Evolutionary conservation across 1,140 invertebrate species (phyloP).

Genomic region (Drosophila trapezifrons): DNA sequence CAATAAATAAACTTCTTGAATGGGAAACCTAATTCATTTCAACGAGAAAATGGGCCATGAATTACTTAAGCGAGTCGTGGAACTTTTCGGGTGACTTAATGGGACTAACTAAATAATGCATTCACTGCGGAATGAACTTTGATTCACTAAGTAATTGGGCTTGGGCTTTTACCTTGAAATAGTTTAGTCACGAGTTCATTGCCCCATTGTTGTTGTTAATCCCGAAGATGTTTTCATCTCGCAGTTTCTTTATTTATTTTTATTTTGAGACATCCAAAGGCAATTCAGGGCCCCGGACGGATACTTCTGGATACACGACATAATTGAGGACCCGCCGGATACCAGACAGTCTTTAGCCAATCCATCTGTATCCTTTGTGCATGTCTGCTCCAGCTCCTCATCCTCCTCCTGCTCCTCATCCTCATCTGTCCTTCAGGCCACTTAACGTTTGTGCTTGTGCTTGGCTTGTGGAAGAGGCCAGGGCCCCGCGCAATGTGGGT

Average conservation of each 20-base stretch:
- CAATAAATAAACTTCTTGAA: conserved; percentile 25
- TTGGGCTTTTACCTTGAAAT: background rate
- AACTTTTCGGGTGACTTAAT: conserved; percentile 6
- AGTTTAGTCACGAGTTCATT: conserved; percentile 1
- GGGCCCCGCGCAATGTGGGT: background rate
- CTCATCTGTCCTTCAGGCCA: conserved; percentile 8
- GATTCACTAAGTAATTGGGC: conserved; percentile 1
- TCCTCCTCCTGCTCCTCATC: background rate
- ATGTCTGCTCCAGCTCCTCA: background rate
- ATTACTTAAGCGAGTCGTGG: conserved; percentile 1
- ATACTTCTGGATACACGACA: conserved; percentile 24
- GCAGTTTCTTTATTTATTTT: background rate
- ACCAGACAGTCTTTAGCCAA: conserved; percentile 16
- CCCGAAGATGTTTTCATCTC: background rate
- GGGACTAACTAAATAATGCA: conserved; percentile 1
- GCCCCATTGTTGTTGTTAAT: background rate
- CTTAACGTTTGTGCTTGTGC: conserved; percentile 42
- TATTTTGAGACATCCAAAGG: conserved; percentile 8
- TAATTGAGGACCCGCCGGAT: conserved; percentile 28
- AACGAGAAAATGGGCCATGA: conserved; percentile 20
- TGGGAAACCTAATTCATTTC: conserved; percentile 13
- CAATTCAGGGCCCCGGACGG: background rate
- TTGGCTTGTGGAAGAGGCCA: background rate
- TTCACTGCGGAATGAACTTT: conserved; percentile 9
- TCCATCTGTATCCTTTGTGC: conserved; percentile 35